phyloP scores from a whole-genome alignment of 2,113 vertebrate species.

The Eidolon helvum region DNA sequence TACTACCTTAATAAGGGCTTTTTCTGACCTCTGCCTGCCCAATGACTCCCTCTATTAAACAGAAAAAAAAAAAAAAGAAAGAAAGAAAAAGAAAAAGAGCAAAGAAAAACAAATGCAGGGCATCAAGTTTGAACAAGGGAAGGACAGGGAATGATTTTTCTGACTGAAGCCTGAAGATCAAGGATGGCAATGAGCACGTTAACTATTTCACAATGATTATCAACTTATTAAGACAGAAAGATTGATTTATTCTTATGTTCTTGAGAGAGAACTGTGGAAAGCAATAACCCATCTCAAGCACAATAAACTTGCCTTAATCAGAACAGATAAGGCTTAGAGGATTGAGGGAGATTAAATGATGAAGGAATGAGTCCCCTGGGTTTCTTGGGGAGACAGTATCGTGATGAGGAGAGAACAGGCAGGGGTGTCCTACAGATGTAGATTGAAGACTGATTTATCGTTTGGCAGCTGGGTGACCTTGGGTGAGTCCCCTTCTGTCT shows the following conservation, averaged over 20 bases:
- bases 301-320: conserved; percentile 72
- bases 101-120: background rate
- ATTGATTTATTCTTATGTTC: conserved; percentile 78
- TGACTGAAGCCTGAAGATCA: conserved; percentile 52
- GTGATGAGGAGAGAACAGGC: background rate
- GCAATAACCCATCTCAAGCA: conserved; percentile 77
- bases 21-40: background rate
- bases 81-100: background rate
- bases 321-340: conserved; percentile 77
- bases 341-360: conserved; percentile 75
- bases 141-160: background rate
- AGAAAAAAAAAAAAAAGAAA: background rate
- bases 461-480: background rate
- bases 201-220: conserved; percentile 77
- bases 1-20: background rate
- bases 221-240: conserved; percentile 73
- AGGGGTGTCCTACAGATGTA: background rate
- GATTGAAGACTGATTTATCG: background rate
- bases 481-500: background rate
- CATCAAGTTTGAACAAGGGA: background rate
- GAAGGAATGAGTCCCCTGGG: conserved; percentile 69
- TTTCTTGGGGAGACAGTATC: background rate
- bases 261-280: conserved; percentile 80
- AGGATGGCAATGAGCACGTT: conserved; percentile 40
- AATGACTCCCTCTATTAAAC: background rate